These are phyloP conservation scores for Augochlora pura DNA, from an alignment of 1,140 invertebrate genomes.

Conservation along the genomic window DNA sequence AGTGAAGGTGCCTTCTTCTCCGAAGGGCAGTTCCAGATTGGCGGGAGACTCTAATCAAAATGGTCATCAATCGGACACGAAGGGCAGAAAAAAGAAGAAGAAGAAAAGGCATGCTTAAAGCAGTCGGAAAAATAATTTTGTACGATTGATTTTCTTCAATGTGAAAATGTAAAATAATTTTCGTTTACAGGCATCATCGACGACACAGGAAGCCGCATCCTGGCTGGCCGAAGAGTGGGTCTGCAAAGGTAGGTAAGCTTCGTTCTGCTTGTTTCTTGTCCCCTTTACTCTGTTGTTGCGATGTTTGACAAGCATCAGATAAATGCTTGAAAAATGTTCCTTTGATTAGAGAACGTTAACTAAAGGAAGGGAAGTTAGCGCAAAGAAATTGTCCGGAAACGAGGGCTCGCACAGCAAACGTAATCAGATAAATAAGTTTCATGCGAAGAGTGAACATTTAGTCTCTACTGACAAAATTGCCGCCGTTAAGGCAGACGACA, in stretches of 20 bases:
- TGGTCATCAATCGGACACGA: slow-evolving; percentile 9
- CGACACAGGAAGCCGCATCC: background rate
- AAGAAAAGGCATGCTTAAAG: slow-evolving; percentile 19
- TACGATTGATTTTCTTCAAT: background rate
- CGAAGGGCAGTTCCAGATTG: background rate
- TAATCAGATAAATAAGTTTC: background rate
- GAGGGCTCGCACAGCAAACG: background rate
- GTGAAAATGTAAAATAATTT: background rate
- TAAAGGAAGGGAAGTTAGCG: background rate
- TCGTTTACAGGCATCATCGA: slow-evolving; percentile 12
- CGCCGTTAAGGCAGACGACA: slow-evolving; percentile 10
- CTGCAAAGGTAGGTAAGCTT: slow-evolving; percentile 53
- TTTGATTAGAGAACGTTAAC: slow-evolving; percentile 24
- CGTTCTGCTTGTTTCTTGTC: slow-evolving; percentile 12
- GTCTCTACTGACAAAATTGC: background rate
- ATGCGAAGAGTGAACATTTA: background rate
- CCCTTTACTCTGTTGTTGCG: no score
- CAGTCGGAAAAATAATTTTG: background rate
- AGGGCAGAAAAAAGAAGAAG: slow-evolving; percentile 38
- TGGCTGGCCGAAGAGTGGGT: slow-evolving; percentile 18
- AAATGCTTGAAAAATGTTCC: slow-evolving; percentile 25
- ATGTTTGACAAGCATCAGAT: slow-evolving; percentile 4
- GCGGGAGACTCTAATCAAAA: background rate
- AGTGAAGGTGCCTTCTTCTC: background rate
- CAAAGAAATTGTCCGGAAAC: background rate